Conservation (phyloP, 2,888 invertebrate species). For the Scaptomyza parva region DNA sequence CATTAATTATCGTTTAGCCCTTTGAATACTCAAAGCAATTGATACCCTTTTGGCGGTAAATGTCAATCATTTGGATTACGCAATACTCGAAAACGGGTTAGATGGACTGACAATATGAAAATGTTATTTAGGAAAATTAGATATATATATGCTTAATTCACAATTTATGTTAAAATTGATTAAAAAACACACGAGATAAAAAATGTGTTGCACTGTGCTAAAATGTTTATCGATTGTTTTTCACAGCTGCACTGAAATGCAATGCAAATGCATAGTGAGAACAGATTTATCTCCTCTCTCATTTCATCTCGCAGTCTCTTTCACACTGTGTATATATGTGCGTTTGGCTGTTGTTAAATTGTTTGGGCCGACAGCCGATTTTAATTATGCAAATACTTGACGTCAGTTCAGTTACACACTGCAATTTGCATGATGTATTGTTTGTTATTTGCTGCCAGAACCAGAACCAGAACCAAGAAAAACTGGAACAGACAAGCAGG, state of each 20-base stretch:
- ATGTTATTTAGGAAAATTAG: background rate
- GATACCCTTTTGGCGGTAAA: background rate
- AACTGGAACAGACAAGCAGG: background rate
- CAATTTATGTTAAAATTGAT: too few species aligned
- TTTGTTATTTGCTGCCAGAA: background rate
- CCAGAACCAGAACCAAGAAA: background rate
- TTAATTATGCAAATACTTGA: slow-evolving; percentile 47
- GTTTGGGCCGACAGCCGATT: slow-evolving; percentile 27
- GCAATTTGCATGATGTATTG: slow-evolving; percentile 8
- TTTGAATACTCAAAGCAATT: slow-evolving; percentile 4
- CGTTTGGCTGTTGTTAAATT: slow-evolving; percentile 24
- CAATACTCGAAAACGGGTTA: background rate
- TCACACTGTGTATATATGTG: slow-evolving; percentile 12
- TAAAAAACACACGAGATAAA: too few species aligned
- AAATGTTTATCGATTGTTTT: slow-evolving; percentile 40
- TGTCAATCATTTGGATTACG: slow-evolving; percentile 7
- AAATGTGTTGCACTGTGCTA: slow-evolving; percentile 20
- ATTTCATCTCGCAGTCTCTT: too few species aligned
- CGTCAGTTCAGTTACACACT: slow-evolving; percentile 38
- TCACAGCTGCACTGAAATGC: background rate
- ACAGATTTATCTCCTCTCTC: slow-evolving; percentile 1
- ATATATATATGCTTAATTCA: too few species aligned
- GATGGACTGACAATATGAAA: too few species aligned
- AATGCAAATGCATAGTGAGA: slow-evolving; percentile 8
- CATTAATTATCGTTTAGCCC: slow-evolving; percentile 29